These are phyloP conservation scores for Odontomyia ornata DNA, from an alignment of 2,888 invertebrate genomes.

Conservation along the genomic window DNA sequence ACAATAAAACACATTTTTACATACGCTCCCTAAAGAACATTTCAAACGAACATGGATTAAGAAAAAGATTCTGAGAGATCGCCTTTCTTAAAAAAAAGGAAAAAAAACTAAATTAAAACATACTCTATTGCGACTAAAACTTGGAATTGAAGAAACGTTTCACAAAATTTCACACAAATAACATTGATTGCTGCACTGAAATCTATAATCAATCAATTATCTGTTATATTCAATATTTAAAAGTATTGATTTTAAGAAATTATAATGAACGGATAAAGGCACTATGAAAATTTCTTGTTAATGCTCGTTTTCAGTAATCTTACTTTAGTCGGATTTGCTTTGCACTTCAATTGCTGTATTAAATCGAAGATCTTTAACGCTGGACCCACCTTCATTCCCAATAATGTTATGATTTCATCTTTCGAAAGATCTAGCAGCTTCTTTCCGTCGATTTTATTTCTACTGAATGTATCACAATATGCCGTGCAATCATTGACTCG, in stretches of 20 bases:
- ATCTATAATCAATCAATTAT: no score
- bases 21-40: background rate
- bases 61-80: slow-evolving; percentile 3
- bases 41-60: background rate
- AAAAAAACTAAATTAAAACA: no score
- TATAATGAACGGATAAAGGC: slow-evolving; percentile 47
- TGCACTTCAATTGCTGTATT: slow-evolving; percentile 88
- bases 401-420: slow-evolving; percentile 88
- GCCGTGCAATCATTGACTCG: slow-evolving; percentile 85
- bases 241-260: no score
- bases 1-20: slow-evolving; percentile 1
- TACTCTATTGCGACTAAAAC: no score
- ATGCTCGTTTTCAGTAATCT: slow-evolving; percentile 68
- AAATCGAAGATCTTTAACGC: slow-evolving; percentile 92
- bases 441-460: slow-evolving; percentile 82
- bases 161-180: no score
- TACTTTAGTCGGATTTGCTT: slow-evolving; percentile 65
- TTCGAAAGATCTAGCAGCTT: slow-evolving; percentile 82
- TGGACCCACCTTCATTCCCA: slow-evolving; percentile 94
- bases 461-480: slow-evolving; percentile 73
- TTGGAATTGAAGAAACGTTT: no score
- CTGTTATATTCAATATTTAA: no score
- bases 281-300: slow-evolving; percentile 73
- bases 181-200: no score
- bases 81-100: background rate